A percentile compares a stretch with the other conserved stretches of the same genome.
phyloP scores from a whole-genome alignment of 2,113 vertebrate species.

The Lagenorhynchus albirostris region DNA sequence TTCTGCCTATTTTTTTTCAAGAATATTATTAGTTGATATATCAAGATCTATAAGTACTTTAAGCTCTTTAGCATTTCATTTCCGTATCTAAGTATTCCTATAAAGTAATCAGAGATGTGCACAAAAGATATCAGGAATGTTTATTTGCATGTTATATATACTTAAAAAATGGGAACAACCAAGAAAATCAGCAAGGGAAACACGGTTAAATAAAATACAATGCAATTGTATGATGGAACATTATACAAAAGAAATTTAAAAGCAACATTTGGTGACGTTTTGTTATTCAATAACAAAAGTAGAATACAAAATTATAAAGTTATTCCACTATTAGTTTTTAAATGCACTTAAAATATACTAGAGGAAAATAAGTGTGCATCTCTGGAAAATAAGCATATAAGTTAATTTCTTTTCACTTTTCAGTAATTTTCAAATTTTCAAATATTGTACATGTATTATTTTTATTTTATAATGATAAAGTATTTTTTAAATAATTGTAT shows the following conservation, averaged over 20 bases:
- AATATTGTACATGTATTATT: neutral
- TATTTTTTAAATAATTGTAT: neutral
- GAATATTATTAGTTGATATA: neutral
- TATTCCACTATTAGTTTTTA: neutral
- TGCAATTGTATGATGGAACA: neutral
- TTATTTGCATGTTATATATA: neutral
- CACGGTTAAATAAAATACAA: neutral
- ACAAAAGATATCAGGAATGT: neutral
- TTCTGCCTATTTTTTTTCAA: neutral
- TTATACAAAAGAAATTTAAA: neutral
- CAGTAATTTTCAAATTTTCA: neutral
- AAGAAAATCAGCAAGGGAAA: neutral
- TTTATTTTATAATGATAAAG: neutral
- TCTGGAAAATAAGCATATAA: neutral
- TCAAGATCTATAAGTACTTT: neutral
- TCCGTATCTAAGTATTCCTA: neutral
- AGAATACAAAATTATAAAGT: neutral
- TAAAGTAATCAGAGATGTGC: neutral
- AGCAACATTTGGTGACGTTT: neutral
- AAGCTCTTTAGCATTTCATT: neutral
- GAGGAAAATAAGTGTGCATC: neutral
- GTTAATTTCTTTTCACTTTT: neutral
- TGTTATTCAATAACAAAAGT: neutral
- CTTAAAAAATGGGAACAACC: neutral
- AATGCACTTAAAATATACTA: neutral